phyloP scores from a whole-genome alignment of 1,140 invertebrate species.

The Neodiprion fabricii region DNA sequence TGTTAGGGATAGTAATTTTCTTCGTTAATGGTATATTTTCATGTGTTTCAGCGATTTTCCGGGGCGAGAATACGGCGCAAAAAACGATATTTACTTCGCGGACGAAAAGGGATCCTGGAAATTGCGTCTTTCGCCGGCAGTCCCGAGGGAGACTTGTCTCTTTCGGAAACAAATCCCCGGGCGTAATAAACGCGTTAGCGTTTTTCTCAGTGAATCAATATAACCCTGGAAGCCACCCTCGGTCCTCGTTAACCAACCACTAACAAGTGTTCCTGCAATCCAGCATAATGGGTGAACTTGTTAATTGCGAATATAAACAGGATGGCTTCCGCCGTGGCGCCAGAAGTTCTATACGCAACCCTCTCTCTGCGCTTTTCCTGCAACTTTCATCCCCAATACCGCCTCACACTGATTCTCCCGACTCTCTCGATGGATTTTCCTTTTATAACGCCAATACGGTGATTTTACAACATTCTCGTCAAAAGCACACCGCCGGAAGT shows the following conservation, averaged over 20 bases:
- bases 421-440: background rate
- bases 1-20: background rate
- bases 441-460: slow-evolving; percentile 15
- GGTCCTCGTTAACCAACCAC: slow-evolving; percentile 8
- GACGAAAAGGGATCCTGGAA: background rate
- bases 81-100: background rate
- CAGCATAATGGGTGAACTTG: slow-evolving; percentile 11
- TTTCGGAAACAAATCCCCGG: background rate
- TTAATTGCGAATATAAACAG: slow-evolving; percentile 15
- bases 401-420: background rate
- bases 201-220: slow-evolving; percentile 5
- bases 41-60: background rate
- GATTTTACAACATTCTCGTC: slow-evolving; percentile 1
- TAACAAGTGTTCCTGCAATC: slow-evolving; percentile 5
- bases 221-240: background rate
- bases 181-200: slow-evolving; percentile 4
- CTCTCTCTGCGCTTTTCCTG: background rate
- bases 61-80: background rate
- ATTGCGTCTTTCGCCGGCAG: background rate
- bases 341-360: background rate
- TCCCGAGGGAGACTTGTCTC: background rate
- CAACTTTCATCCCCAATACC: background rate
- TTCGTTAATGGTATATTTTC: background rate
- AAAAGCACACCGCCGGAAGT: background rate
- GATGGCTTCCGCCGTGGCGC: slow-evolving; percentile 12